Base-by-base conservation (phyloP, 1,140 invertebrate species). In the Hypsibius dujardini region DNA sequence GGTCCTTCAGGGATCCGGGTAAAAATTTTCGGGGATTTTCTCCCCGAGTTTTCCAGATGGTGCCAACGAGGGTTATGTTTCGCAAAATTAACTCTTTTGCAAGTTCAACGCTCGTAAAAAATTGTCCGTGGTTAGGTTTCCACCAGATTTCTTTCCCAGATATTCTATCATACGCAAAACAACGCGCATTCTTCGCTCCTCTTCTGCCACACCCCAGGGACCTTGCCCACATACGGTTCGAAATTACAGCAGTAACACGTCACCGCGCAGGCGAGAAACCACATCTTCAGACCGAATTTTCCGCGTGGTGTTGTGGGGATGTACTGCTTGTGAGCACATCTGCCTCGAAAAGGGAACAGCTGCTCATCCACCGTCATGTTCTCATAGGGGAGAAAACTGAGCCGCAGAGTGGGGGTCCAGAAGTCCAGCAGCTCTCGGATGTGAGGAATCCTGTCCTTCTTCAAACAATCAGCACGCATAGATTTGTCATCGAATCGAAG, bases 251-350 rank as follows among this genome's bases (percentile, higher is more conserved):
- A 46, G 71, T 73, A 74, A 72, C 59, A 70, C 50, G 72, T 56
- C 73, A 71, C n/a, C 12, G 70, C 60, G 72, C 74, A 74, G 72
- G 59, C 69, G 7, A 74, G 46, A 42, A 67, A 77, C 28, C 28
- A 28, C 47, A 77, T 71, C 75, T 81, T 82, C 46, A 82, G 75
- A 74, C 79, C 76, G 78, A 80, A 83, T 73, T 80, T 81, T 59
- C 75, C 76, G 12, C 62, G 62, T 1, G 81, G 80, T 77, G 83
- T 82, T 59, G 76, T 76, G 59, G 80, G 77, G 60, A 84, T 81
- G 60, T 78, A 76, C 71, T 78, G 77, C 14, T 74, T 67, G 72
- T 76, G 78, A 45, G 71, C 60, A 70, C 76, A 78, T 14, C 74
- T 45, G 1, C 75, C 77, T 50, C 74, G 15, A 70, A 76, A 76